Evolutionary conservation across 2,113 vertebrate species (phyloP).

Genomic region (pig (Sus scrofa)): DNA sequence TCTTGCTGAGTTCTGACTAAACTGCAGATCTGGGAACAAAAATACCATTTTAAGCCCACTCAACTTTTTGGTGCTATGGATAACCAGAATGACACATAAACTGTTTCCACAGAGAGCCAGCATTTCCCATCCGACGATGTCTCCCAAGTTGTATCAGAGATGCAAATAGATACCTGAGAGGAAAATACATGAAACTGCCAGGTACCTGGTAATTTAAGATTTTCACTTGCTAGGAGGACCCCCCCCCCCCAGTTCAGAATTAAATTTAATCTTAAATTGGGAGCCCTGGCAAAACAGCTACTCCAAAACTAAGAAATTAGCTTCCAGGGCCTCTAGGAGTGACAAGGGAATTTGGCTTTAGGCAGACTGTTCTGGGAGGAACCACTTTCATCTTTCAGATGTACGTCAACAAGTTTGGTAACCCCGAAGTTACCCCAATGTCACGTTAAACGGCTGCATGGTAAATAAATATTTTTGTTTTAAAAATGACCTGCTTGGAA

Average conservation of each 20-base stretch:
- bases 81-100: background rate
- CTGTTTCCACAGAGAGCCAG: background rate
- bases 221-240: background rate
- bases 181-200: background rate
- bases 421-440: background rate
- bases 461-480: background rate
- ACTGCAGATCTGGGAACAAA: background rate
- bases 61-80: background rate
- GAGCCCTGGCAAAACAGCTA: background rate
- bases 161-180: background rate
- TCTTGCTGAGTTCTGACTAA: background rate
- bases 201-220: background rate
- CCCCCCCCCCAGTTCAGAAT: background rate
- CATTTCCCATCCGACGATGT: background rate
- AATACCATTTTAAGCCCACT: background rate
- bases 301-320: background rate
- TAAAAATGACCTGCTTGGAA: background rate
- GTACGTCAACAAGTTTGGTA: background rate
- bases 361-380: background rate
- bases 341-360: background rate
- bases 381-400: background rate
- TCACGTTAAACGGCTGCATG: background rate
- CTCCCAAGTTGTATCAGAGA: background rate
- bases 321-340: background rate
- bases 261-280: constrained; percentile 3